These are phyloP conservation scores for Phragmatobia fuliginosa DNA, from an alignment of 2,888 invertebrate species.

Conservation along the genomic window DNA sequence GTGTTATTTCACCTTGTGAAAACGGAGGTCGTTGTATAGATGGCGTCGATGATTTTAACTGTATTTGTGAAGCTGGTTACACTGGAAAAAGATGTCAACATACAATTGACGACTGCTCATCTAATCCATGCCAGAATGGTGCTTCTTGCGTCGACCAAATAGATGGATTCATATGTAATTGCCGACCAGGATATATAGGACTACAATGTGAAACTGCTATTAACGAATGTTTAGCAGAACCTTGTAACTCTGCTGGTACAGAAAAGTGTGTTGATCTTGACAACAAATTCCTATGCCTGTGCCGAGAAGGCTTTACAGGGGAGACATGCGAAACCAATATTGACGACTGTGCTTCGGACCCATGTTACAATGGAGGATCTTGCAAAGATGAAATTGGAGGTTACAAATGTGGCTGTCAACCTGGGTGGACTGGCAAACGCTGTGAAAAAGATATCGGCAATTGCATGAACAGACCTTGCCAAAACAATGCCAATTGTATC, in stretches of 20 bases:
- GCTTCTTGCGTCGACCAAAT: constrained; percentile 95
- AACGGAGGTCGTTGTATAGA: constrained; percentile 98
- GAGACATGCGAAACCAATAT: constrained; percentile 94
- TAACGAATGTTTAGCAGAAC: constrained; percentile 96
- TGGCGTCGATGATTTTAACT: constrained; percentile 93
- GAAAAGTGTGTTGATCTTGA: constrained; percentile 96
- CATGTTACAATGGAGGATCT: constrained; percentile 95
- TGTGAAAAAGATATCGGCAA: constrained; percentile 96
- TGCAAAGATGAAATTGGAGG: constrained; percentile 95
- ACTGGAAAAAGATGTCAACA: constrained; percentile 98
- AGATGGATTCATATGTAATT: constrained; percentile 96
- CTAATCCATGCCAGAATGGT: constrained; percentile 96
- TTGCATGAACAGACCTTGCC: constrained; percentile 95
- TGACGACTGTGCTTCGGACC: constrained; percentile 94
- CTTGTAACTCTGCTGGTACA: constrained; percentile 96
- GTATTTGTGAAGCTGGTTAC: constrained; percentile 97
- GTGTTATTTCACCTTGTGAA: constrained; percentile 94
- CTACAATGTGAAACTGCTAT: constrained; percentile 97
- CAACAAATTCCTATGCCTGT: constrained; percentile 95
- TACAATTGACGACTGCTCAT: constrained; percentile 96
- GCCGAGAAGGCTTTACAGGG: constrained; percentile 95
- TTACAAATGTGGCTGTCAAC: constrained; percentile 93
- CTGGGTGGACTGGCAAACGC: constrained; percentile 95
- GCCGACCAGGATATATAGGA: constrained; percentile 96
- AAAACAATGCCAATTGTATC: constrained; percentile 96